Conservation (phyloP, 2,797 vertebrate genomes). For the Takifugu ocellatus region DNA sequence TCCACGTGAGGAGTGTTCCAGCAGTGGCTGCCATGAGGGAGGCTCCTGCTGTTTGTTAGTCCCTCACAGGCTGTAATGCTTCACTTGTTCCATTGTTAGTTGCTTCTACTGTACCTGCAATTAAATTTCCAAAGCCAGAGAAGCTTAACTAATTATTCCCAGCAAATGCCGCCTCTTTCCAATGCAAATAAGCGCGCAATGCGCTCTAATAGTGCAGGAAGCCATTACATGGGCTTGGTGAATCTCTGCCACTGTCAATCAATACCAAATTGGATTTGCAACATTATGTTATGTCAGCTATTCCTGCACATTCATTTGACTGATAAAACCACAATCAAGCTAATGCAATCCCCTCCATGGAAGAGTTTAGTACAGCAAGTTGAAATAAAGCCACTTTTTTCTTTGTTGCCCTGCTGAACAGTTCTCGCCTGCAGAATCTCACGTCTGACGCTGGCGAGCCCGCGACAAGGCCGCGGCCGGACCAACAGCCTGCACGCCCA, state of each 20-base stretch:
- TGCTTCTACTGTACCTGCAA: conserved; percentile 64
- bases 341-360: conserved; percentile 55
- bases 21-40: conserved; percentile 33
- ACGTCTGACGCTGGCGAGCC: conserved; percentile 30
- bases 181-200: conserved; percentile 57
- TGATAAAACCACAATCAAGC: conserved; percentile 73
- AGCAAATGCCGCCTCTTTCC: conserved; percentile 50
- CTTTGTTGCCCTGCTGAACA: conserved; percentile 19
- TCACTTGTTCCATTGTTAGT: conserved; percentile 64
- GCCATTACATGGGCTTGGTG: conserved; percentile 45
- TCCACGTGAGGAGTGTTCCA: conserved; percentile 12
- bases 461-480: conserved; percentile 37
- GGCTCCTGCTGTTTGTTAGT: conserved; percentile 47
- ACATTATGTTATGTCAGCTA: conserved; percentile 68
- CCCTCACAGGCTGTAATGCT: conserved; percentile 57
- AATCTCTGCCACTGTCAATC: conserved; percentile 64
- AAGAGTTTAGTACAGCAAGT: conserved; percentile 35
- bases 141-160: conserved; percentile 70
- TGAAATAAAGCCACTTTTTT: conserved; percentile 39
- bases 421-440: conserved; percentile 33
- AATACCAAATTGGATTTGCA: conserved; percentile 72
- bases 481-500: conserved; percentile 15
- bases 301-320: conserved; percentile 67
- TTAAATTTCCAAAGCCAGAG: conserved; percentile 68
- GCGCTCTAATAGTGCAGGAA: conserved; percentile 54